A percentile compares a stretch with the other conserved stretches of the same genome.
phyloP scores from a whole-genome alignment of 2,888 invertebrate genomes.

The Micoletzkya japonica region DNA sequence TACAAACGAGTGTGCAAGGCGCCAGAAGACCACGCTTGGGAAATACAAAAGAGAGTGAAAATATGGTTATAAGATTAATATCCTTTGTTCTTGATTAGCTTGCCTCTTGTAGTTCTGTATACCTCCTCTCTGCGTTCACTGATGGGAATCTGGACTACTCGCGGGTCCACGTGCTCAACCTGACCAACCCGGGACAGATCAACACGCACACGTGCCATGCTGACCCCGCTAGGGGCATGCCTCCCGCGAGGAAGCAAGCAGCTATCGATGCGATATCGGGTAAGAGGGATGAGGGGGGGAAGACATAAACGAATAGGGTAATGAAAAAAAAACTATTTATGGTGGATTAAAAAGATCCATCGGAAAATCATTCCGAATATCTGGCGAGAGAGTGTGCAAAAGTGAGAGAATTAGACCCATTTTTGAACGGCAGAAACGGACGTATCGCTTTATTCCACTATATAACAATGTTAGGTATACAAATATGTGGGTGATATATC shows the following conservation, averaged over 20 bases:
- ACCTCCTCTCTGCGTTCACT: constrained; percentile 58
- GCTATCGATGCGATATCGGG: constrained; percentile 56
- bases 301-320: too few relatives aligned
- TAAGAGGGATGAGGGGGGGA: too few relatives aligned
- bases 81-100: not conserved
- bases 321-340: not conserved
- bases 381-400: too few relatives aligned
- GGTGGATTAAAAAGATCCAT: not conserved
- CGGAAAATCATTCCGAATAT: not conserved
- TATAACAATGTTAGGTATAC: too few relatives aligned
- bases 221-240: constrained; percentile 55
- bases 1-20: too few relatives aligned
- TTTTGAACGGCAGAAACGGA: too few relatives aligned
- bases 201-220: constrained; percentile 54
- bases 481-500: too few relatives aligned
- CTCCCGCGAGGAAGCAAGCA: constrained; percentile 57
- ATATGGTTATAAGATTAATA: too few relatives aligned
- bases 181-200: constrained; percentile 49
- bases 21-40: not conserved
- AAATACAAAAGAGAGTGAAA: not conserved
- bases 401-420: too few relatives aligned
- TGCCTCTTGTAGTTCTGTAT: constrained; percentile 44
- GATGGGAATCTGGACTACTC: constrained; percentile 60
- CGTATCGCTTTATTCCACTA: too few relatives aligned
- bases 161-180: constrained; percentile 53